Conservation (phyloP, 2,797 vertebrate genomes). For the Cynopterus sphinx region DNA sequence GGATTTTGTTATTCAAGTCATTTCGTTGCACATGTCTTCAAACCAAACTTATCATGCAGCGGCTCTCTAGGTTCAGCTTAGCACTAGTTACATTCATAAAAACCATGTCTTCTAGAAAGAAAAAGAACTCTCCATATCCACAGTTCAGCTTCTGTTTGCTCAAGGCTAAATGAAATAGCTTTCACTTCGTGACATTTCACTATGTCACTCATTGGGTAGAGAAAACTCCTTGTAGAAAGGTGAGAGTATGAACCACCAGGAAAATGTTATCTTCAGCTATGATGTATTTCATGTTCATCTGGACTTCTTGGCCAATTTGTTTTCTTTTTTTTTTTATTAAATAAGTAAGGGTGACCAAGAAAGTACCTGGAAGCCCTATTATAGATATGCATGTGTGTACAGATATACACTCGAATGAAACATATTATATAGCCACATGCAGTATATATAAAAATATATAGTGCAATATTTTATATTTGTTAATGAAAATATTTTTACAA, state of each 20-base stretch:
- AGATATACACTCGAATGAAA: slow-evolving; percentile 28
- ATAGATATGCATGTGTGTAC: background rate
- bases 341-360: slow-evolving; percentile 60
- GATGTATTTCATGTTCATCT: slow-evolving; percentile 69
- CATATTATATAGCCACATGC: background rate
- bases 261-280: slow-evolving; percentile 69
- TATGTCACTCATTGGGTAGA: slow-evolving; percentile 77
- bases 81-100: slow-evolving; percentile 67
- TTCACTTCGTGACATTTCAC: slow-evolving; percentile 84
- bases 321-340: slow-evolving; percentile 46
- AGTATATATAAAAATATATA: slow-evolving; percentile 29
- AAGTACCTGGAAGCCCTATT: slow-evolving; percentile 51
- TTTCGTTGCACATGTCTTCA: slow-evolving; percentile 82
- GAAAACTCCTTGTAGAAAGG: slow-evolving; percentile 75
- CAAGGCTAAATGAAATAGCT: slow-evolving; percentile 83
- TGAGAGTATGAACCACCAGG: slow-evolving; percentile 73
- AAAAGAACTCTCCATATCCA: slow-evolving; percentile 74
- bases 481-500: slow-evolving; percentile 83
- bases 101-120: slow-evolving; percentile 73
- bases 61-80: slow-evolving; percentile 76
- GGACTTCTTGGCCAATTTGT: slow-evolving; percentile 64
- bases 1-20: slow-evolving; percentile 88
- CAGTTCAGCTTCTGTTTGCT: slow-evolving; percentile 78
- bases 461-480: slow-evolving; percentile 78
- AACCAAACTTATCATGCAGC: slow-evolving; percentile 82